Percentiles rank a stretch among this genome's conserved stretches.
Conservation (phyloP, 2,888 invertebrate species). For the Yponomeuta sedellus region DNA sequence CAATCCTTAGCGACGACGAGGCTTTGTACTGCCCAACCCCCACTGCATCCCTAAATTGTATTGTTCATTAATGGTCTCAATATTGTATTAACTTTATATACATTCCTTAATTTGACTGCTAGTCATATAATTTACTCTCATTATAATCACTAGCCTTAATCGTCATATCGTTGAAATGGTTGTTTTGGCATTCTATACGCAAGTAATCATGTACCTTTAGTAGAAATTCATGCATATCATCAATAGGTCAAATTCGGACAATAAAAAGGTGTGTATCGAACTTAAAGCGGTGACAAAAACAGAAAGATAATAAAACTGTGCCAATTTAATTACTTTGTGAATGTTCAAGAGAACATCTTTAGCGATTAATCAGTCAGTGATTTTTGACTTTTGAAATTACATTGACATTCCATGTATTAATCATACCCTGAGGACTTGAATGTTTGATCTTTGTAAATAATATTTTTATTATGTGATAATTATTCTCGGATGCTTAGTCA, state of each 20-base stretch:
- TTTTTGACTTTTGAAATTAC: neutral
- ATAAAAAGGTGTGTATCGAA: neutral
- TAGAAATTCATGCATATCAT: conserved; percentile 12
- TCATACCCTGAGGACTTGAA: neutral
- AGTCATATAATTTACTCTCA: conserved; percentile 10
- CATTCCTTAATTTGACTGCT: conserved; percentile 10
- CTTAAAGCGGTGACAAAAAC: neutral
- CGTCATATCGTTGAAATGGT: neutral
- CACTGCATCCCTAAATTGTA: neutral
- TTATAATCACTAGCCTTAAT: neutral
- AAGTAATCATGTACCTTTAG: neutral
- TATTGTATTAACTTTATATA: neutral
- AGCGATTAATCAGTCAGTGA: neutral
- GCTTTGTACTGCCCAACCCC: neutral
- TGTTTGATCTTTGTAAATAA: conserved; percentile 10
- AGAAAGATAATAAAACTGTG: neutral
- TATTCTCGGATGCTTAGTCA: conserved; percentile 15
- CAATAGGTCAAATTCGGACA: conserved; percentile 8
- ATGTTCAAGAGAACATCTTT: neutral
- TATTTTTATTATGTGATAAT: conserved; percentile 12
- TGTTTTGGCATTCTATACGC: neutral
- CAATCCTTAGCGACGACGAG: neutral
- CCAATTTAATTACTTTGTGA: neutral
- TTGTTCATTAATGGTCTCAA: conserved; percentile 22
- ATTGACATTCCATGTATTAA: neutral